A percentile compares a stretch with the other conserved stretches of the same genome.
Evolutionary conservation across 2,113 vertebrate species (phyloP).

Genomic region (Holacanthus passer): DNA sequence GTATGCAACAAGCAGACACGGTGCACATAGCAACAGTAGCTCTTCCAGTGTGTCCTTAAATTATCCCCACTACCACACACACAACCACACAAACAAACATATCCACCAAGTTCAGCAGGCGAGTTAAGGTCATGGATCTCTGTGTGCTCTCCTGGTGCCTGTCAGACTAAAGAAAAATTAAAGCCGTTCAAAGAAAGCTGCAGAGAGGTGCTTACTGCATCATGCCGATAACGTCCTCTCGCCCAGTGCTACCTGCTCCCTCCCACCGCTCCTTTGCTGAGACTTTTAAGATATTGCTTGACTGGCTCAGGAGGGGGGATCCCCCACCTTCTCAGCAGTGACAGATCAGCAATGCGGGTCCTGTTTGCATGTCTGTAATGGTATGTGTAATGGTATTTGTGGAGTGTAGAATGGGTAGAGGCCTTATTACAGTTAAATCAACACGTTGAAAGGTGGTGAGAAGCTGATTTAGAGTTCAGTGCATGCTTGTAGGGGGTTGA

Average conservation of each 20-base stretch:
- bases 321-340: constrained; percentile 2
- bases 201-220: constrained; percentile 65
- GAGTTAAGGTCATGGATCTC: constrained; percentile 52
- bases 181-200: constrained; percentile 43
- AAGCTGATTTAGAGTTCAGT: constrained; percentile 9
- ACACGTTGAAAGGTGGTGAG: background rate
- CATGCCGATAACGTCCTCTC: constrained; percentile 61
- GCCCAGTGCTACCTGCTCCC: constrained; percentile 33
- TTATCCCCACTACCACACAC: constrained; percentile 39
- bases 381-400: background rate
- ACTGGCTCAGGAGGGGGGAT: background rate
- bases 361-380: background rate
- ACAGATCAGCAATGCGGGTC: background rate
- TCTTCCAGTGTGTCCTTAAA: constrained; percentile 51
- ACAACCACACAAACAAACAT: constrained; percentile 37
- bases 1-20: constrained; percentile 63
- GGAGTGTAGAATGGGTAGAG: background rate
- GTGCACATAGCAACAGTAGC: constrained; percentile 48
- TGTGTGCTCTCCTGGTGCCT: constrained; percentile 39
- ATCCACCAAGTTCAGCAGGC: constrained; percentile 38
- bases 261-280: constrained; percentile 20
- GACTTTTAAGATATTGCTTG: constrained; percentile 41
- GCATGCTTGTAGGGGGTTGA: background rate
- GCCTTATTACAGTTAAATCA: background rate
- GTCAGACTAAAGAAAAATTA: constrained; percentile 64